Evolutionary conservation across 1,140 invertebrate species (phyloP).

Genomic region (Bemisia tabaci): DNA sequence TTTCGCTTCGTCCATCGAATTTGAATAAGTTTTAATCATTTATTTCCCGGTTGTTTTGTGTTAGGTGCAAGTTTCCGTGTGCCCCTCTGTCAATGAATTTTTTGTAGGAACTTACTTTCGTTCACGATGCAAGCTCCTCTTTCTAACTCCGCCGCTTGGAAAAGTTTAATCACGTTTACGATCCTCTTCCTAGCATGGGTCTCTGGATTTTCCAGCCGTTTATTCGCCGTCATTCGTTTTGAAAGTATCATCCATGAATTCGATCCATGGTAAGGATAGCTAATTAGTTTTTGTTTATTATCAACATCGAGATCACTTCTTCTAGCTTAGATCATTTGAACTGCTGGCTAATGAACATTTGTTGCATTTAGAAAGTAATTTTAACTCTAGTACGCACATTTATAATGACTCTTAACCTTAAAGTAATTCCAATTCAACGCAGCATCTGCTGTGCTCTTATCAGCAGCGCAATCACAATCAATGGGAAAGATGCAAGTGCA

Average conservation of each 20-base stretch:
- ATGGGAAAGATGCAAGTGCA: too few relatives aligned
- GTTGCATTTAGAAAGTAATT: too few relatives aligned
- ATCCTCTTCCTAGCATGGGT: constrained; percentile 90
- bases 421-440: too few relatives aligned
- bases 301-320: neutral
- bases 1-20: too few relatives aligned
- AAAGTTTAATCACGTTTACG: constrained; percentile 76
- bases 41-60: too few relatives aligned
- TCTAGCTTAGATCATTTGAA: neutral
- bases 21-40: too few relatives aligned
- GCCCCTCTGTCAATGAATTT: neutral
- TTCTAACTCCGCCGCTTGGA: constrained; percentile 27
- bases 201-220: constrained; percentile 88
- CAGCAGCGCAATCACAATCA: too few relatives aligned
- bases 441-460: too few relatives aligned
- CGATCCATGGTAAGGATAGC: constrained; percentile 83
- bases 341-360: neutral
- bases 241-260: constrained; percentile 99
- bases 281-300: neutral
- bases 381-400: too few relatives aligned
- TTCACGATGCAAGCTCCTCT: constrained; percentile 14
- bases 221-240: constrained; percentile 98
- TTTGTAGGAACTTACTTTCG: neutral
- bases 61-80: too few relatives aligned
- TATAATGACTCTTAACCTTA: too few relatives aligned